Percentiles rank a stretch among this genome's conserved stretches.
Conservation (phyloP, 2,113 vertebrate genomes). For the Otus sunia region DNA sequence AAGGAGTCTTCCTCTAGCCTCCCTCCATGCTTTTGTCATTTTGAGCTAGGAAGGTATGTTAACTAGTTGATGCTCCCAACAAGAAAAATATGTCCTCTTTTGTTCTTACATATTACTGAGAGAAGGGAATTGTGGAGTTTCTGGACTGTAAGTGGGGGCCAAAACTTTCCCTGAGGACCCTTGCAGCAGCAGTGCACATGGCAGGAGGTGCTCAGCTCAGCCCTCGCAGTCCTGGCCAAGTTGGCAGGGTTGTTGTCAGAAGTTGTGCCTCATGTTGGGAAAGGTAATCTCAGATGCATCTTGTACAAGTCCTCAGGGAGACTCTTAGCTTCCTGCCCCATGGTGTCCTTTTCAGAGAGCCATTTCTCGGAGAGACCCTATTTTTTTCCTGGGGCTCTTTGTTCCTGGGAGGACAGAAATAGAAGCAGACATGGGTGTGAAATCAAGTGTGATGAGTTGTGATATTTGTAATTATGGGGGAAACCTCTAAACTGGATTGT, state of each 20-base stretch:
- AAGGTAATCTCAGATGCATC: neutral
- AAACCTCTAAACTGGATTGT: neutral
- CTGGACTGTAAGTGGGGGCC: neutral
- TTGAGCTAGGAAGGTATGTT: neutral
- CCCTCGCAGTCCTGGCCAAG: accelerated
- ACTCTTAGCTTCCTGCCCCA: neutral
- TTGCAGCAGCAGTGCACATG: accelerated
- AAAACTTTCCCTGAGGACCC: neutral
- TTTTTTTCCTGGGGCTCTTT: neutral
- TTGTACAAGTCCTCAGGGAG: neutral
- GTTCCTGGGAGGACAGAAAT: neutral
- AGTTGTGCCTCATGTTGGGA: neutral
- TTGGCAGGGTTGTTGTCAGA: neutral
- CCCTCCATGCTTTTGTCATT: accelerated
- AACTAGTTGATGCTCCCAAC: neutral
- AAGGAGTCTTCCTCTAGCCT: neutral
- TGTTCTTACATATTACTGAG: neutral
- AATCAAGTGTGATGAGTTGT: neutral
- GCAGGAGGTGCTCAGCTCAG: accelerated
- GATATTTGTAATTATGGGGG: neutral
- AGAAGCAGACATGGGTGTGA: neutral
- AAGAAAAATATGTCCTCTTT: neutral
- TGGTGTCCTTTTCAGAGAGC: neutral
- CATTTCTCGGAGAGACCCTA: neutral
- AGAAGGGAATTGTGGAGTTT: neutral